Base-by-base conservation (phyloP, 2,888 invertebrate genomes). In the Eupeodes latifasciatus region DNA sequence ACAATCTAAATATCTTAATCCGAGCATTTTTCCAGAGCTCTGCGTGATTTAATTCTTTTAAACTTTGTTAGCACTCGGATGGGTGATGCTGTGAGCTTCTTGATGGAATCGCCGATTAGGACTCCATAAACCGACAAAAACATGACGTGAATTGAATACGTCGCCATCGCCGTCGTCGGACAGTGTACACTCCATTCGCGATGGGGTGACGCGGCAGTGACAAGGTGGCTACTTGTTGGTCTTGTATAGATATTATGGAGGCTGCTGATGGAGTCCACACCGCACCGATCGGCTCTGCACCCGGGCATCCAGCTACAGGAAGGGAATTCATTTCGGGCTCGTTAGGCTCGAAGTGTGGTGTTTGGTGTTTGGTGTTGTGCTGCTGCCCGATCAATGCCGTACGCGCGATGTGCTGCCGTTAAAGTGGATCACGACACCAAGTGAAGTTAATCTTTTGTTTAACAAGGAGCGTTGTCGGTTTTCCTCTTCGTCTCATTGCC, bases 21-120 rank as follows among this genome's bases (percentile, higher is more conserved):
- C 92, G 91, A 90, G 89, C 87, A 90, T 90, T 90, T 90, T 90
- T 90, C 89, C 84, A 91, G 74, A 77, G 66, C 55, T 57, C 83
- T 86, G 90, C 82, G 90, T 89, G 88, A 90, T 90, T 90, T 89
- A 90, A 89, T 90, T 90, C 81, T 90, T 89, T 82, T 49, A 80
- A 85, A 88, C 74, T 85, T 79, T 81, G 89, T 85, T 81, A 81
- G 81, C 84, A 80, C 72, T 84, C 44, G 69, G 66, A 79, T 62
- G 74, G 55, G 91, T 90, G 91, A 92, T 92, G 93, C 92, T 85
- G 93, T 93, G 92, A 93, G 93, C 93, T 93, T 93, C 92, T 93
- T 93, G 93, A 93, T 93, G 93, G 93, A 93, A 93, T 93, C 91
- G 93, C 92, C 93, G 93, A 93, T 93, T 93, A 93, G 93, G 93